Conservation (phyloP, 2,888 invertebrate genomes). For the Drosophila macrospina region DNA sequence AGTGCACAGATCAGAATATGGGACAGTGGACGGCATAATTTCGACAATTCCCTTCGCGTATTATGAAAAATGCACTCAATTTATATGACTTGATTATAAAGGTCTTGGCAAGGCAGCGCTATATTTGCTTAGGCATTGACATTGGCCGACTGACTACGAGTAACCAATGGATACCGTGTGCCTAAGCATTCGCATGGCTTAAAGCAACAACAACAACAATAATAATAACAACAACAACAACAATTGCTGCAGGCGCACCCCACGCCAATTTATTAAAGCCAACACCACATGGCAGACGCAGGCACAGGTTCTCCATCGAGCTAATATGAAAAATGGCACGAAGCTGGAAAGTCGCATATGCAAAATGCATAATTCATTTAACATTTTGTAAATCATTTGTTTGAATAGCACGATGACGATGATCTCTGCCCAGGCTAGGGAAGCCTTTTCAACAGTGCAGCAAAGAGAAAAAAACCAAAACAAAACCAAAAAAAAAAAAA, state of each 20-base stretch:
- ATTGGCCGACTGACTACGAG: slow-evolving; percentile 40
- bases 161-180: slow-evolving; percentile 37
- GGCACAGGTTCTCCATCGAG: slow-evolving; percentile 35
- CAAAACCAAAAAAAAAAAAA: slow-evolving; percentile 53
- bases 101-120: slow-evolving; percentile 48
- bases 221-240: slow-evolving; percentile 37
- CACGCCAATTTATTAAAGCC: slow-evolving; percentile 81
- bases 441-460: slow-evolving; percentile 29
- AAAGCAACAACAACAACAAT: slow-evolving; percentile 40
- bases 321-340: slow-evolving; percentile 68
- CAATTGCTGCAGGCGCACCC: slow-evolving; percentile 73
- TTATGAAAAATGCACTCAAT: slow-evolving; percentile 79
- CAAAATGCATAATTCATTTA: slow-evolving; percentile 82
- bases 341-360: slow-evolving; percentile 69
- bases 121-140: slow-evolving; percentile 75
- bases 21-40: slow-evolving; percentile 66
- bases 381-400: slow-evolving; percentile 83
- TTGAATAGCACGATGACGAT: slow-evolving; percentile 79
- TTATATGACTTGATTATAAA: slow-evolving; percentile 81
- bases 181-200: slow-evolving; percentile 42
- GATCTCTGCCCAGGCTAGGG: slow-evolving; percentile 59
- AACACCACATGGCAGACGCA: slow-evolving; percentile 62
- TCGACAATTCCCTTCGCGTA: slow-evolving; percentile 79
- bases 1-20: slow-evolving; percentile 23
- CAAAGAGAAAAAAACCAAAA: slow-evolving; percentile 14